A percentile compares a stretch with the other conserved stretches of the same genome.
phyloP scores from a whole-genome alignment of 2,888 invertebrate genomes.

The Pandemis corylana region DNA sequence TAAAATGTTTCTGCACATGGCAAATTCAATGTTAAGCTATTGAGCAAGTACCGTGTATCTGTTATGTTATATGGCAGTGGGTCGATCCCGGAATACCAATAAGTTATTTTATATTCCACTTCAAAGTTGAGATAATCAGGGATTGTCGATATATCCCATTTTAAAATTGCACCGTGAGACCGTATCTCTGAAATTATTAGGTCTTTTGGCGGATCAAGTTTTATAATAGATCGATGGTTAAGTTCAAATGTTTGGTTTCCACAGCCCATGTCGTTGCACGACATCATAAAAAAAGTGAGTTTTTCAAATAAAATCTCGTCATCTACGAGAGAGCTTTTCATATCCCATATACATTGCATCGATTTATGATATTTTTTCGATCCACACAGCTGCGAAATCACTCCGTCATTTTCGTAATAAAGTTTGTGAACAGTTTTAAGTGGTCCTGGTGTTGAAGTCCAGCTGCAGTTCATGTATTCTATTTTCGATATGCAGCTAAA shows the following conservation, averaged over 20 bases:
- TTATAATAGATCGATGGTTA: background rate
- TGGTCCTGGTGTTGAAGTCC: background rate
- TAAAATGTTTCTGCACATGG: background rate
- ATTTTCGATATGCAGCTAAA: background rate
- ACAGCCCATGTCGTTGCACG: background rate
- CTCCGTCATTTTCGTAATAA: background rate
- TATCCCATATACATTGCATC: background rate
- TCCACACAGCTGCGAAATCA: background rate
- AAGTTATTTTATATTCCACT: background rate
- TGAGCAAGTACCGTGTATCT: background rate
- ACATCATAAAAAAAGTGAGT: background rate
- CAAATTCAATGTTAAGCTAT: background rate
- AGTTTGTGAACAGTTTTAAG: background rate
- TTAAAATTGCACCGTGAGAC: background rate
- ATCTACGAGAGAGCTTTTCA: background rate
- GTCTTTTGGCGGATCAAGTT: background rate
- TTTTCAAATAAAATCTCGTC: background rate
- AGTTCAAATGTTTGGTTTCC: background rate
- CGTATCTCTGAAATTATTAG: background rate
- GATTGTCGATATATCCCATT: background rate
- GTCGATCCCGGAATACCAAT: background rate
- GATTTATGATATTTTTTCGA: background rate
- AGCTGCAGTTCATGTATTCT: background rate
- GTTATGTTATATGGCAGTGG: background rate
- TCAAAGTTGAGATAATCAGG: background rate